phyloP scores from a whole-genome alignment of 2,888 invertebrate species.

The Brenthis daphne region DNA sequence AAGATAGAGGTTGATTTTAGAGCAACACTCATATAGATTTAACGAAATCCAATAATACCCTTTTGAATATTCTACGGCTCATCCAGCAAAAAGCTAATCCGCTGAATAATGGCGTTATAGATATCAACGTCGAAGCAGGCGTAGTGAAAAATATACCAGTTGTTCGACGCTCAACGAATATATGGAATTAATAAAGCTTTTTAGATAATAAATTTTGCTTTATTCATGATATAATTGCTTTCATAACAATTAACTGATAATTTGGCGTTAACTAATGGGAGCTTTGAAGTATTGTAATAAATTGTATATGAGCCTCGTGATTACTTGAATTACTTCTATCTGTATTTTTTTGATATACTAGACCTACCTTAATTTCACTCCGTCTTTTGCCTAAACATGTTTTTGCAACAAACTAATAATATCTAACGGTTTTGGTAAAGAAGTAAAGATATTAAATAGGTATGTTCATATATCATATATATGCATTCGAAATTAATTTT shows the following conservation, averaged over 20 bases:
- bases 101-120: constrained; percentile 77
- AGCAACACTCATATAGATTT: constrained; percentile 55
- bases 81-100: constrained; percentile 79
- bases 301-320: constrained; percentile 6
- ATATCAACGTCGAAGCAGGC: constrained; percentile 74
- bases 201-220: constrained; percentile 60
- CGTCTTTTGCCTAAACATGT: too few species aligned
- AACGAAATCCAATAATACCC: constrained; percentile 73
- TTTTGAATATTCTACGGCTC: constrained; percentile 77
- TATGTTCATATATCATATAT: too few species aligned
- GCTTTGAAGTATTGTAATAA: constrained; percentile 8
- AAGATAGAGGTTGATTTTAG: constrained; percentile 49
- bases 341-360: not conserved
- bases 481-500: too few species aligned
- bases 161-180: constrained; percentile 50
- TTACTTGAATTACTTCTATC: not conserved
- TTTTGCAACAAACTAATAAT: too few species aligned
- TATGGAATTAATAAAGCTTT: constrained; percentile 57
- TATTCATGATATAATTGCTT: constrained; percentile 59
- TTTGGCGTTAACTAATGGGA: constrained; percentile 15
- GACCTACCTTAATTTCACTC: too few species aligned
- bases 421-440: too few species aligned
- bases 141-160: constrained; percentile 72
- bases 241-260: constrained; percentile 33
- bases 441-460: too few species aligned